A percentile compares a stretch with the other conserved stretches of the same genome.
These are phyloP conservation scores for Ascaphus truei DNA, from an alignment of 2,113 vertebrate genomes.

Conservation along the genomic window DNA sequence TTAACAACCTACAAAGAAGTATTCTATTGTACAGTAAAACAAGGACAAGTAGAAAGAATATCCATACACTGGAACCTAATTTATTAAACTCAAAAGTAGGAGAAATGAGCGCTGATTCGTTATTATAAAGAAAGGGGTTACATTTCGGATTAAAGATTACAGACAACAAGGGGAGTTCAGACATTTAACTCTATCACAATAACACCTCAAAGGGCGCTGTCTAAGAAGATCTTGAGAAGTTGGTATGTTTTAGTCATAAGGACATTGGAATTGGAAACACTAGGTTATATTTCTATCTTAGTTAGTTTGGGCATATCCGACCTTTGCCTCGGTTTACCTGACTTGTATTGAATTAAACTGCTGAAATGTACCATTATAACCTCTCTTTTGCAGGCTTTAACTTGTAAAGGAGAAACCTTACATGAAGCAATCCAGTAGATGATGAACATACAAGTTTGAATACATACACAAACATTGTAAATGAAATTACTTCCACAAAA, in stretches of 20 bases:
- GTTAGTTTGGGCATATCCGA: neutral
- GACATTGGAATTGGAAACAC: neutral
- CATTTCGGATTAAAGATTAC: slow-evolving; percentile 19
- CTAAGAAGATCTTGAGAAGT: neutral
- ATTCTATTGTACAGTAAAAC: neutral
- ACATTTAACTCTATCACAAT: neutral
- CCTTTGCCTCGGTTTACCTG: no score
- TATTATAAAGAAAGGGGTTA: slow-evolving; percentile 27
- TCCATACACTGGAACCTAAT: neutral
- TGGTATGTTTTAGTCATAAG: neutral
- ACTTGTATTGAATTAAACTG: no score
- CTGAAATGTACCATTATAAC: no score
- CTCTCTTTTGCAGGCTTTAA: no score
- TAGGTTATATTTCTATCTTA: neutral
- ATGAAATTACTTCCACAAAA: no score
- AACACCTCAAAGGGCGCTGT: neutral
- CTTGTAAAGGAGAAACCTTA: no score
- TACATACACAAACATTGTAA: no score
- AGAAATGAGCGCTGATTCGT: slow-evolving; percentile 4
- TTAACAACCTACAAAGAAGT: slow-evolving; percentile 11
- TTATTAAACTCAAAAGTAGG: slow-evolving; percentile 16
- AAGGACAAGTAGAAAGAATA: neutral
- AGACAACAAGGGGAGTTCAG: slow-evolving; percentile 25
- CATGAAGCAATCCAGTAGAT: no score
- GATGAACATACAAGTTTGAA: no score